Evolutionary conservation across 2,797 vertebrate genomes (phyloP).

Genomic region (Chrosomus eos): DNA sequence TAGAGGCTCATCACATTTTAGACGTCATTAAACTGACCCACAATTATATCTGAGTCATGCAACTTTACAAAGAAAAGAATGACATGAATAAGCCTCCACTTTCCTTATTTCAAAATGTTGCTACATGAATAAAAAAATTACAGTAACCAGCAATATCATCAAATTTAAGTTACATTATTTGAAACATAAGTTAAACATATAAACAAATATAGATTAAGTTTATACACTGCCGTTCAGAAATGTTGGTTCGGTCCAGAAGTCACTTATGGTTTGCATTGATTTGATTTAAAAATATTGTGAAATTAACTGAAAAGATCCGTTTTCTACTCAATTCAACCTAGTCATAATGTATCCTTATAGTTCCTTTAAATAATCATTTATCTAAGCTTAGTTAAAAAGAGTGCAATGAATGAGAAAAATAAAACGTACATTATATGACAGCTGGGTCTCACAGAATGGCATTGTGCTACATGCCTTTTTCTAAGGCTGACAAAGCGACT

Average conservation of each 20-base stretch:
- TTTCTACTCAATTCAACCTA: neutral
- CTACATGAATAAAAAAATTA: neutral
- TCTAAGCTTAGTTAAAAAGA: neutral
- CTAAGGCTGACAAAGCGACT: conserved; percentile 51
- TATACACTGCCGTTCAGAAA: too few species aligned
- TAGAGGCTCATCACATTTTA: conserved; percentile 43
- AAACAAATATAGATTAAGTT: neutral
- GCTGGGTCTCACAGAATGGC: neutral
- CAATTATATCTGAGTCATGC: conserved; percentile 24
- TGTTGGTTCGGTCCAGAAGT: too few species aligned
- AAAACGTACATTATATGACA: neutral
- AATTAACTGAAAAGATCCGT: too few species aligned
- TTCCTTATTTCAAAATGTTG: neutral
- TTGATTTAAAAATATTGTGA: too few species aligned
- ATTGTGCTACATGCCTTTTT: conserved; percentile 30
- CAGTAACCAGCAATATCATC: neutral
- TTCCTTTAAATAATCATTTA: neutral
- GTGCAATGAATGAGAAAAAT: neutral
- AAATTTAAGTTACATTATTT: neutral
- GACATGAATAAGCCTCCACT: neutral
- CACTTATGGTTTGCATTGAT: too few species aligned
- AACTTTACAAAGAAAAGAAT: conserved; percentile 1
- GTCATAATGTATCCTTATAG: neutral
- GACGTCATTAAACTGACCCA: conserved; percentile 36
- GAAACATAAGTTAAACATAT: neutral